Evolutionary conservation across 1,140 invertebrate species (phyloP).

Genomic region (Pogonus chalceus): DNA sequence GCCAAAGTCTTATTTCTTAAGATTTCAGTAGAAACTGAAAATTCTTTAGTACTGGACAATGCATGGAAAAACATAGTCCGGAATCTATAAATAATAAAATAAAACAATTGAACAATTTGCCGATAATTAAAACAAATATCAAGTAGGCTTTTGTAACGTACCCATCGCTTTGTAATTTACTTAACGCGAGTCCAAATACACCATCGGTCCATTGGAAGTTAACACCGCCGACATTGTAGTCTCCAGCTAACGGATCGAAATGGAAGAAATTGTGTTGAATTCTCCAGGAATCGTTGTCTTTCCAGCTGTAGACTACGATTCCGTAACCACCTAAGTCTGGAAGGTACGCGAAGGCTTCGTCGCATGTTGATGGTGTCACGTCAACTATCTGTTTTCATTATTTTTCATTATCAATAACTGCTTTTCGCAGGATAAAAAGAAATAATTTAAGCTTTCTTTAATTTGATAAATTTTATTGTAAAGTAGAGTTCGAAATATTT

Average conservation of each 20-base stretch:
- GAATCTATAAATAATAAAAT: conserved; percentile 26
- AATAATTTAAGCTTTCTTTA: too few species aligned
- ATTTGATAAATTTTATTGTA: too few species aligned
- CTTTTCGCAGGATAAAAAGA: too few species aligned
- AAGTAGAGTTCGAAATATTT: too few species aligned
- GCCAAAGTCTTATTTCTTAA: conserved; percentile 54
- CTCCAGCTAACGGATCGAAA: conserved; percentile 64
- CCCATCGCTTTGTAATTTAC: conserved; percentile 43
- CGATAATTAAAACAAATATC: background rate
- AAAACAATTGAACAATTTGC: background rate
- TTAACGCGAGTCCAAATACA: conserved; percentile 57
- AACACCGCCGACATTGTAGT: conserved; percentile 57
- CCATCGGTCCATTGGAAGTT: conserved; percentile 73
- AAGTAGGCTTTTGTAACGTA: background rate
- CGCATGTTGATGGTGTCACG: conserved; percentile 52
- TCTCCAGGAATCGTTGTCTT: conserved; percentile 62
- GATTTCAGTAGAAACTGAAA: conserved; percentile 56
- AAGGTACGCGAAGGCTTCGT: conserved; percentile 62
- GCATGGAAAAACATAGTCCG: conserved; percentile 67
- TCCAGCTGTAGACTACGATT: conserved; percentile 62
- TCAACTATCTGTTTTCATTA: conserved; percentile 54
- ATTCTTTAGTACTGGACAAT: conserved; percentile 62
- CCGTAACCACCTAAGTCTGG: conserved; percentile 64
- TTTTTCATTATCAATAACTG: too few species aligned
- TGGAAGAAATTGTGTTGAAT: conserved; percentile 71